phyloP scores from a whole-genome alignment of 2,113 vertebrate species.

The Erinaceus europaeus region DNA sequence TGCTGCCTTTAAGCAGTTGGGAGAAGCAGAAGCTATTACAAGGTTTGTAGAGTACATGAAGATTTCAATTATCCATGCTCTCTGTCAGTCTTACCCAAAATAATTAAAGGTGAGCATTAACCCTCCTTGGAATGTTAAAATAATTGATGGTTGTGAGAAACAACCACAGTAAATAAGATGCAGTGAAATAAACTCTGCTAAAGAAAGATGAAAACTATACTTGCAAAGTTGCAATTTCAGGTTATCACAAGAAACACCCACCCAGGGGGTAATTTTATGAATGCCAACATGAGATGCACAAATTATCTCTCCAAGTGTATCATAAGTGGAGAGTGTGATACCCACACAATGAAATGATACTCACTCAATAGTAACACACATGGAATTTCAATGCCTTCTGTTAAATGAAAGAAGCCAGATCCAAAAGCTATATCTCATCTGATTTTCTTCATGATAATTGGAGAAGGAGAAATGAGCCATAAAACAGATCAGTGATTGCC shows the following conservation, averaged over 20 bases:
- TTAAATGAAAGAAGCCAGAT: neutral
- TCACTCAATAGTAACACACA: neutral
- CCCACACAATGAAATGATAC: neutral
- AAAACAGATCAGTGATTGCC: neutral
- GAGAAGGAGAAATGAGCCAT: neutral
- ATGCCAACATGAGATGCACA: neutral
- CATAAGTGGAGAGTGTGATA: neutral
- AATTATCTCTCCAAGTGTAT: neutral
- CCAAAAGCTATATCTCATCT: neutral
- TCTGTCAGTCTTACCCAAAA: slow-evolving; percentile 46
- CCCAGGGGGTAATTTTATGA: neutral
- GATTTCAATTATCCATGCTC: slow-evolving; percentile 52
- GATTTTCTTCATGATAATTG: neutral
- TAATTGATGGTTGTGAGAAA: slow-evolving; percentile 28
- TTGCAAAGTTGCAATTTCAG: slow-evolving; percentile 38
- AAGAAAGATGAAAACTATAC: slow-evolving; percentile 22
- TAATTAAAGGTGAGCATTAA: slow-evolving; percentile 50
- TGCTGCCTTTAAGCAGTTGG: slow-evolving; percentile 54
- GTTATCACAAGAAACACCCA: neutral
- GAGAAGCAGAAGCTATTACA: slow-evolving; percentile 32
- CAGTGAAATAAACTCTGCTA: neutral
- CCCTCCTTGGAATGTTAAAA: slow-evolving; percentile 40
- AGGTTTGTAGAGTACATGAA: slow-evolving; percentile 43
- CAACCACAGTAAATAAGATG: slow-evolving; percentile 29
- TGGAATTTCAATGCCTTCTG: neutral